Evolutionary conservation across 2,888 invertebrate species (phyloP).

Genomic region (Myopa tessellatipennis): DNA sequence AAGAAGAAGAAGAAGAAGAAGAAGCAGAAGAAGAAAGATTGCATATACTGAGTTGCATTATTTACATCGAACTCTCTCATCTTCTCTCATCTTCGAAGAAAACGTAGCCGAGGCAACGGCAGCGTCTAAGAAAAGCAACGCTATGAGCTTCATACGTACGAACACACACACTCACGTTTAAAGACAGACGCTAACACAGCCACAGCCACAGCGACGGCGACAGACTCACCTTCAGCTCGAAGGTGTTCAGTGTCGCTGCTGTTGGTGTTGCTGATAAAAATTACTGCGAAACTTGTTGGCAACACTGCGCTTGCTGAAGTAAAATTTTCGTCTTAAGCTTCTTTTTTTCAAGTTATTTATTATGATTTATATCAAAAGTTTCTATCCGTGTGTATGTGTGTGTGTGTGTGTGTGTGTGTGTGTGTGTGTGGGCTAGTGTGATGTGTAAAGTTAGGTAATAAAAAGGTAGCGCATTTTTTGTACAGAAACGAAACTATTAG

Average conservation of each 20-base stretch:
- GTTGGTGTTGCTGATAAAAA: constrained; percentile 45
- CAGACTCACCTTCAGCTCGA: constrained; percentile 9
- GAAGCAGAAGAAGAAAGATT: constrained; percentile 37
- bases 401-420: constrained; percentile 17
- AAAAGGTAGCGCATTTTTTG: background rate
- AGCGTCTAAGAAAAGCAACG: constrained; percentile 9
- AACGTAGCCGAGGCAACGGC: background rate
- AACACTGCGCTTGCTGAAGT: constrained; percentile 37
- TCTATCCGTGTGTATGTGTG: background rate
- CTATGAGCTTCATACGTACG: background rate
- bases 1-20: constrained; percentile 40
- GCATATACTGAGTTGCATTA: constrained; percentile 12
- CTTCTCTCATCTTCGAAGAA: background rate
- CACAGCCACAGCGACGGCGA: background rate
- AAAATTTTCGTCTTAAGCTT: constrained; percentile 58
- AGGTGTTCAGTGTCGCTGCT: constrained; percentile 30
- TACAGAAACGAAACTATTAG: constrained; percentile 19
- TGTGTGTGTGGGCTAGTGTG: background rate
- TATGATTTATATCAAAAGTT: constrained; percentile 60
- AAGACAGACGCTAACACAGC: background rate
- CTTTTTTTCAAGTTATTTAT: constrained; percentile 61
- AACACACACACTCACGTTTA: background rate
- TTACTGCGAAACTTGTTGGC: constrained; percentile 50
- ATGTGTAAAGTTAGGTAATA: background rate
- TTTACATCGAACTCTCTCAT: background rate